Evolutionary conservation across 2,797 vertebrate genomes (phyloP).

Genomic region (Cephalopachus bancanus): DNA sequence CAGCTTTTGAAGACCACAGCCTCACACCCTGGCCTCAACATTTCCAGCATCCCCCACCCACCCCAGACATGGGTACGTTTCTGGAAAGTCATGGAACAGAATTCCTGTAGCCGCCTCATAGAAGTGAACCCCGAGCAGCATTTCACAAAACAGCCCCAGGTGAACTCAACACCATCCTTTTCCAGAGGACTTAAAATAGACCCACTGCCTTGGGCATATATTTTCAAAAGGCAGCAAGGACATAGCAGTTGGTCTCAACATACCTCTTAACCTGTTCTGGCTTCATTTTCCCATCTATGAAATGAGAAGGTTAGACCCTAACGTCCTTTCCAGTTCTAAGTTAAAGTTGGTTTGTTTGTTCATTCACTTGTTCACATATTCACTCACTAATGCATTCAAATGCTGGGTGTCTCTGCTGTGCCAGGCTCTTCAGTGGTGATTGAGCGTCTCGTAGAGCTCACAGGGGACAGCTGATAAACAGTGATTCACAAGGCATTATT

Average conservation of each 20-base stretch:
- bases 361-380: neutral
- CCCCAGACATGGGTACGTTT: neutral
- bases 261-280: neutral
- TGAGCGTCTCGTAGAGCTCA: neutral
- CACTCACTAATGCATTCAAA: neutral
- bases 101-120: neutral
- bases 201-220: neutral
- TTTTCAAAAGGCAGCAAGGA: neutral
- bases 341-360: neutral
- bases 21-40: neutral
- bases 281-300: slow-evolving; percentile 4
- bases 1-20: neutral
- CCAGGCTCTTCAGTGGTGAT: neutral
- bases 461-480: neutral
- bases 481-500: neutral
- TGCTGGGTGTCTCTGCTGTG: neutral
- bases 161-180: neutral
- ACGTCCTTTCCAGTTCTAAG: neutral
- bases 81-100: neutral
- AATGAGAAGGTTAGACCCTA: neutral
- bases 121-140: neutral
- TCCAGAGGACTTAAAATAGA: neutral
- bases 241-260: neutral
- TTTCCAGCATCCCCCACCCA: neutral
- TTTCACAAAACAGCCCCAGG: neutral